Percentiles rank a stretch among this genome's conserved stretches.
Evolutionary conservation across 2,888 invertebrate species (phyloP).

Genomic region (Charanyca ferruginea): DNA sequence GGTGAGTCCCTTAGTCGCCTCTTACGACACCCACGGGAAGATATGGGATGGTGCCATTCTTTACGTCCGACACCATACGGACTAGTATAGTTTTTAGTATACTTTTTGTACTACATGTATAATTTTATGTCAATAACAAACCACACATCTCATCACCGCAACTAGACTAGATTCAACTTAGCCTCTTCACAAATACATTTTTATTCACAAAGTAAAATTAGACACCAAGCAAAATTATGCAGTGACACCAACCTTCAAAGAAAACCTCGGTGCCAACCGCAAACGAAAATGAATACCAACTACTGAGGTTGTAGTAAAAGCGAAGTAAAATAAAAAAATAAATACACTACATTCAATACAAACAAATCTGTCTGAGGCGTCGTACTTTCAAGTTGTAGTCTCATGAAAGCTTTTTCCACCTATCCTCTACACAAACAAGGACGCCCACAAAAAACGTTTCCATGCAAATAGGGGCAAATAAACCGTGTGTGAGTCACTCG

Average conservation of each 20-base stretch:
- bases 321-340: conserved; percentile 63
- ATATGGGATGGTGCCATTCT: too few relatives aligned
- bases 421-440: conserved; percentile 89
- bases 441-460: conserved; percentile 91
- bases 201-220: conserved; percentile 25
- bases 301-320: conserved; percentile 44
- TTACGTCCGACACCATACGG: too few relatives aligned
- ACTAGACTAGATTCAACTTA: background rate
- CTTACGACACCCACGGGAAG: too few relatives aligned
- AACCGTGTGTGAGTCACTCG: conserved; percentile 84
- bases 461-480: conserved; percentile 91
- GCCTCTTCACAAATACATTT: background rate
- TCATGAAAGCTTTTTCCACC: conserved; percentile 85
- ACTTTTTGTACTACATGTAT: too few relatives aligned
- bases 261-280: conserved; percentile 32
- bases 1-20: too few relatives aligned
- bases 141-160: background rate
- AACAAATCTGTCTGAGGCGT: conserved; percentile 83
- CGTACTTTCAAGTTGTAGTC: conserved; percentile 77
- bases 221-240: conserved; percentile 35
- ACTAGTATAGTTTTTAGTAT: too few relatives aligned
- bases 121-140: too few relatives aligned
- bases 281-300: conserved; percentile 62
- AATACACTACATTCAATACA: conserved; percentile 81
- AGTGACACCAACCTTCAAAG: conserved; percentile 45